Conservation (phyloP, 1,140 invertebrate genomes). For the Drosophila nigrodunni region DNA sequence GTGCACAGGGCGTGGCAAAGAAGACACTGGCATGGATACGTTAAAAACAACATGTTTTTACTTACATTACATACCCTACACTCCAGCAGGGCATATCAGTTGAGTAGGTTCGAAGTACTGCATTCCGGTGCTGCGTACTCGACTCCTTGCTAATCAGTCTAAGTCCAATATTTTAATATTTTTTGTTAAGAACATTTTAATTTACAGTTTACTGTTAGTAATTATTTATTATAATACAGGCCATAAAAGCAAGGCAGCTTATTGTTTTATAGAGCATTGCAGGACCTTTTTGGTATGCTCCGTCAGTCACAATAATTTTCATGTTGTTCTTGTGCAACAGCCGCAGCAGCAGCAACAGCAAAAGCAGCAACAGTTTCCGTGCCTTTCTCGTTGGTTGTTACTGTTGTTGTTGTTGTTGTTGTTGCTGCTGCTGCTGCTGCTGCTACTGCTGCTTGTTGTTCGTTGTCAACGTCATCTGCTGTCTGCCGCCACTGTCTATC, state of each 20-base stretch:
- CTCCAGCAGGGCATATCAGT: slow-evolving; percentile 23
- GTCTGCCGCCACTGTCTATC: slow-evolving; percentile 40
- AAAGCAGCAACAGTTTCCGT: slow-evolving; percentile 58
- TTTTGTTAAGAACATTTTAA: no score
- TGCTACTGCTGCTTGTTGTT: slow-evolving; percentile 31
- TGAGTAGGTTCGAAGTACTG: neutral
- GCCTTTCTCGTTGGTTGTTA: slow-evolving; percentile 37
- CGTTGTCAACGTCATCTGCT: slow-evolving; percentile 64
- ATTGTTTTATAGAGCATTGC: slow-evolving; percentile 8
- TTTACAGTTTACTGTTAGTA: no score
- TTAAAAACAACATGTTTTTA: slow-evolving; percentile 73
- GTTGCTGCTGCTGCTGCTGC: slow-evolving; percentile 25
- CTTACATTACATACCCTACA: slow-evolving; percentile 29
- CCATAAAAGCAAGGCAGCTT: neutral
- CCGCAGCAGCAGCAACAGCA: slow-evolving; percentile 26
- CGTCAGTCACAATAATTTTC: slow-evolving; percentile 33
- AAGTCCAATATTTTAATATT: no score
- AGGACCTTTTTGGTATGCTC: slow-evolving; percentile 15
- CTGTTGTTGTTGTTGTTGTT: slow-evolving; percentile 33
- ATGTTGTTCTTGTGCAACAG: slow-evolving; percentile 52
- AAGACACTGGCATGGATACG: slow-evolving; percentile 51
- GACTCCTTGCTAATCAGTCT: no score
- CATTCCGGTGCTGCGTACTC: no score
- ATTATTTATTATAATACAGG: no score
- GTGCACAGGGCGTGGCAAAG: neutral